phyloP scores from a whole-genome alignment of 2,888 invertebrate genomes.

The Pristionchus fissidentatus region DNA sequence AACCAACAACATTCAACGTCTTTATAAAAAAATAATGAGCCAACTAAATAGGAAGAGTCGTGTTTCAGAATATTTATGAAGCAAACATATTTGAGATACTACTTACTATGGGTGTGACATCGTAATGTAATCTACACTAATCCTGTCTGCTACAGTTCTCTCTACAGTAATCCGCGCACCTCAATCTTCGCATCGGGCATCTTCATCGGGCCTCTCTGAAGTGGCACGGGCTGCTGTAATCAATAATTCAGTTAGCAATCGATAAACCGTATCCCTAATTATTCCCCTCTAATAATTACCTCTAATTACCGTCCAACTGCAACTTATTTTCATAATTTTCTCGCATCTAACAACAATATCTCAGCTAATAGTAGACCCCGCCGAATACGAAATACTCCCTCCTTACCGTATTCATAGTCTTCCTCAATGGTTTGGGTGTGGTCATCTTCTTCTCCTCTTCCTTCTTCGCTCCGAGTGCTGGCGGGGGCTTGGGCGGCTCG shows the following conservation, averaged over 20 bases:
- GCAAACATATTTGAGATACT: too few relatives aligned
- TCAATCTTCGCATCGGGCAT: constrained; percentile 44
- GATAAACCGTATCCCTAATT: not conserved
- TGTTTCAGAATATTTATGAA: too few relatives aligned
- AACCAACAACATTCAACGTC: too few relatives aligned
- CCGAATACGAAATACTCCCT: not conserved
- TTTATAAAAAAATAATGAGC: too few relatives aligned
- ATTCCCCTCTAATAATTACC: too few relatives aligned
- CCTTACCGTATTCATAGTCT: constrained; percentile 26
- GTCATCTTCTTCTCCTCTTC: constrained; percentile 32
- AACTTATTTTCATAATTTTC: too few relatives aligned
- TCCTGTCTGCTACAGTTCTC: not conserved
- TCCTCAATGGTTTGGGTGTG: constrained; percentile 45
- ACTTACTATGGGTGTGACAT: too few relatives aligned
- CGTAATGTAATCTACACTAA: not conserved
- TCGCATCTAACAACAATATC: not conserved
- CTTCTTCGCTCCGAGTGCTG: constrained; percentile 25
- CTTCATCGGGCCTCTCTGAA: constrained; percentile 42
- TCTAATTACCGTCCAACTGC: too few relatives aligned
- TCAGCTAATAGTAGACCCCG: too few relatives aligned
- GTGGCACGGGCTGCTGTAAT: constrained; percentile 10
- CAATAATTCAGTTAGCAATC: not conserved
- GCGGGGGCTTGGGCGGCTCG: constrained; percentile 9
- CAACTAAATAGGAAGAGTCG: not conserved
- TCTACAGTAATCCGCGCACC: constrained; percentile 28